Evolutionary conservation across 1,140 invertebrate genomes (phyloP), one percentile per base, ranked within the genome.

Genomic region (Philaenus spumarius): DNA sequence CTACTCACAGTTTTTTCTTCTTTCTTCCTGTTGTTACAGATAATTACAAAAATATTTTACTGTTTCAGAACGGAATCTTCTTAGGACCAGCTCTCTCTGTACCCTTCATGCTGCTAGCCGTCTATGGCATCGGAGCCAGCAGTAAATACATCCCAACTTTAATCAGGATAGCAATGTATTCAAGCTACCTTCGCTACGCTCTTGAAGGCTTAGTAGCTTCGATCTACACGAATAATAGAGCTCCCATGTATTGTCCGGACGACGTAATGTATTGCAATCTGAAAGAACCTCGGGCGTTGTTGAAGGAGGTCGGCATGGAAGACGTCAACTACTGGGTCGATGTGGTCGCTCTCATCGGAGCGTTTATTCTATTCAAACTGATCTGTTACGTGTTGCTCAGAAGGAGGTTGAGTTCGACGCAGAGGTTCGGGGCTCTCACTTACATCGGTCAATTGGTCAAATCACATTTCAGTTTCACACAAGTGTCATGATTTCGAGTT

Each of bases 151-250:
- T 86, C 54, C 87, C 89, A 0, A 72, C 84, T 0, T 77, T 89
- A 58, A 80, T 85, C 68, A 74, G 80, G 55, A 73, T 91, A 64
- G 74, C 88, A 0, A 88, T 93, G 75, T 85, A 89, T 63, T 76
- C 85, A n/a, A 93, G 90, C 61, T 95, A 88, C 69, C 78, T 95
- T 47, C 80, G 90, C 37, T 87, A 86, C 65, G 80, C 80, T 4
- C 77, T 95, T 34, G 90, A 95, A 69, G 88, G 85, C 1, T 75
- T 92, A 0, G 78, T 90, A 0, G 78, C 83, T 2, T 79, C 89
- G 0, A 82, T 93, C 9, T 94, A 92, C 66, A 86, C 89, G 0
- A 80, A 82, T 37, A 80, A 85, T 42, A 75, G 93, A 30, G 72
- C 72, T 2, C 81, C 83, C 58, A 71, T 90, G 6, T 67, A 75